Evolutionary conservation across 2,888 invertebrate genomes (phyloP).

Genomic region (Troilus luridus): DNA sequence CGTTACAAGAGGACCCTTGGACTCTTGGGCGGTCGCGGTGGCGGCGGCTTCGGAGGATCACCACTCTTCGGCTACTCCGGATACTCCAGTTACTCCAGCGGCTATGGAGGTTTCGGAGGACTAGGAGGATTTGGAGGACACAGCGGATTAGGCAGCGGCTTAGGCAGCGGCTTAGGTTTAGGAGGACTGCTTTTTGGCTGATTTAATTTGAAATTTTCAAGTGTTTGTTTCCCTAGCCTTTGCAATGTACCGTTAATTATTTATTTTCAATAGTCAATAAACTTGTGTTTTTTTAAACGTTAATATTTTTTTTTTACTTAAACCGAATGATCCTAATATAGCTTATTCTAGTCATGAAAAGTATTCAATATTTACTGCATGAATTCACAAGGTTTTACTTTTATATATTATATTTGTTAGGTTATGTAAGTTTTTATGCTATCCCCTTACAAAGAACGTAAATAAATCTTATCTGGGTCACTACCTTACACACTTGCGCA

Average conservation of each 20-base stretch:
- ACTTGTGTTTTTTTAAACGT: neutral
- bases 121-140: neutral
- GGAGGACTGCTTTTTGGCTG: neutral
- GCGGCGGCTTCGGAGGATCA: neutral
- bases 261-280: constrained; percentile 13
- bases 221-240: neutral
- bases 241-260: neutral
- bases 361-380: no score
- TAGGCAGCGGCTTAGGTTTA: neutral
- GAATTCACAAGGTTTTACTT: no score
- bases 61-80: neutral
- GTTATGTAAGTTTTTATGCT: no score
- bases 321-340: no score
- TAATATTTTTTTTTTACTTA: neutral
- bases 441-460: no score
- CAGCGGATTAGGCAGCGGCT: neutral
- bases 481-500: no score
- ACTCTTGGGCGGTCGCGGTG: neutral
- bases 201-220: neutral
- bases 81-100: neutral
- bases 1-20: neutral
- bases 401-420: no score
- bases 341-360: no score
- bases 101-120: neutral
- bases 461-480: no score